Conservation (phyloP, 2,888 invertebrate genomes). For the Lucinisca nassula region DNA sequence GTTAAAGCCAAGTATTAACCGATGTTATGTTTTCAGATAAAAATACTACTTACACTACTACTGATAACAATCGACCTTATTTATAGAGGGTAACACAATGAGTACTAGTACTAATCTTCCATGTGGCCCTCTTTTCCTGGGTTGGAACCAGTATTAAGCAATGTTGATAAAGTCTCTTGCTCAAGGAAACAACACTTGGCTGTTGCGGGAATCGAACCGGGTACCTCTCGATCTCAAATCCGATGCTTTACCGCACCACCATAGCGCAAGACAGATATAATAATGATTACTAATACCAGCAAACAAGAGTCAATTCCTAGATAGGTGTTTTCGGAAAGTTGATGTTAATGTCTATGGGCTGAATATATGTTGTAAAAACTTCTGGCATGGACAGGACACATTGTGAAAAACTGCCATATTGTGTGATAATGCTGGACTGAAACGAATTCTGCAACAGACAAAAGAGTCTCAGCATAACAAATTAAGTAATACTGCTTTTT, state of each 20-base stretch:
- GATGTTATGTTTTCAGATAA: background rate
- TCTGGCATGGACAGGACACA: background rate
- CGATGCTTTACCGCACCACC: too few species aligned
- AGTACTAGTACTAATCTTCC: too few species aligned
- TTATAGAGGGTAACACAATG: too few species aligned
- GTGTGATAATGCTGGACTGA: background rate
- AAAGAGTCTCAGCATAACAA: background rate
- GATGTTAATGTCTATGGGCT: background rate
- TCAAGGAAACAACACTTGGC: too few species aligned
- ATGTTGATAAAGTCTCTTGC: too few species aligned
- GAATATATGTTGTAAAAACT: background rate
- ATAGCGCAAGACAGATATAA: background rate
- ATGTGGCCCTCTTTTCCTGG: too few species aligned
- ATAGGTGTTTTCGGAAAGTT: too few species aligned
- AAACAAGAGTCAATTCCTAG: too few species aligned
- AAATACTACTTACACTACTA: background rate
- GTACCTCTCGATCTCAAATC: too few species aligned
- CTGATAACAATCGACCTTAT: too few species aligned
- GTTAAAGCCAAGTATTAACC: background rate
- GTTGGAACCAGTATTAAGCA: too few species aligned
- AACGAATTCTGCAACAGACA: background rate
- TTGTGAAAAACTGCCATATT: background rate
- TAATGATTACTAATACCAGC: background rate
- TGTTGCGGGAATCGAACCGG: too few species aligned
- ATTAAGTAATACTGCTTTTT: background rate